Conservation (phyloP, 2,797 vertebrate genomes). For the Neosilurus mollespiculum region DNA sequence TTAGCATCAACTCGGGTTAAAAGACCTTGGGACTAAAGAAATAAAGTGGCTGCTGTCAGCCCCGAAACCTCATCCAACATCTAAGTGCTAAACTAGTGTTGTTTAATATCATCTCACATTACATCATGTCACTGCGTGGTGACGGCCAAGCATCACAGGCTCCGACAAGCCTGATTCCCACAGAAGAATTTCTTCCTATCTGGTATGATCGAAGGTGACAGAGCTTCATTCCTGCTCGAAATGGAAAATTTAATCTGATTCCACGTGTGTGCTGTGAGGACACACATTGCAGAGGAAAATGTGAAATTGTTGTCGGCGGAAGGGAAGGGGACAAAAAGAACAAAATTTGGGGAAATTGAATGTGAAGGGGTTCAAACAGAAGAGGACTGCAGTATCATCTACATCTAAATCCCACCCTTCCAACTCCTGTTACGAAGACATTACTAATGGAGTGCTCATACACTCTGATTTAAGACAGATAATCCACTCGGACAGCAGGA, state of each 20-base stretch:
- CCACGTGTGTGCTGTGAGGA: constrained; percentile 34
- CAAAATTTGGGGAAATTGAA: constrained; percentile 48
- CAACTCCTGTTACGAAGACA: constrained; percentile 29
- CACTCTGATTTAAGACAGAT: constrained; percentile 53
- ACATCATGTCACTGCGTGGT: constrained; percentile 88
- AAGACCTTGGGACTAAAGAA: constrained; percentile 96
- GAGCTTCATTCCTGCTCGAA: constrained; percentile 76
- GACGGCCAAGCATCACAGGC: constrained; percentile 86
- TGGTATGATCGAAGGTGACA: constrained; percentile 85
- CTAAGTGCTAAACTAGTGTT: constrained; percentile 91
- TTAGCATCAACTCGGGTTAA: constrained; percentile 97
- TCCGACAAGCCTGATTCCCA: constrained; percentile 91
- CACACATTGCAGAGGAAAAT: constrained; percentile 33
- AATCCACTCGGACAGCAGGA: constrained; percentile 51
- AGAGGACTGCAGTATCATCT: constrained; percentile 43
- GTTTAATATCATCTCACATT: constrained; percentile 98
- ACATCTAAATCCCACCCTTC: constrained; percentile 41
- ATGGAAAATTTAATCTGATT: constrained; percentile 77
- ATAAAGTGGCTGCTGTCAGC: constrained; percentile 97
- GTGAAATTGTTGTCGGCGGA: constrained; percentile 43
- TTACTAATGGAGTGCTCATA: constrained; percentile 59
- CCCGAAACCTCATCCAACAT: constrained; percentile 88
- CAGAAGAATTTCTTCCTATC: constrained; percentile 88
- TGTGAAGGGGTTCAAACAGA: constrained; percentile 45
- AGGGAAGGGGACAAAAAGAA: constrained; percentile 36